Evolutionary conservation across 2,797 vertebrate species (phyloP), one percentile per base, ranked within the genome.

Genomic region (Oryzias dopingdopingensis): DNA sequence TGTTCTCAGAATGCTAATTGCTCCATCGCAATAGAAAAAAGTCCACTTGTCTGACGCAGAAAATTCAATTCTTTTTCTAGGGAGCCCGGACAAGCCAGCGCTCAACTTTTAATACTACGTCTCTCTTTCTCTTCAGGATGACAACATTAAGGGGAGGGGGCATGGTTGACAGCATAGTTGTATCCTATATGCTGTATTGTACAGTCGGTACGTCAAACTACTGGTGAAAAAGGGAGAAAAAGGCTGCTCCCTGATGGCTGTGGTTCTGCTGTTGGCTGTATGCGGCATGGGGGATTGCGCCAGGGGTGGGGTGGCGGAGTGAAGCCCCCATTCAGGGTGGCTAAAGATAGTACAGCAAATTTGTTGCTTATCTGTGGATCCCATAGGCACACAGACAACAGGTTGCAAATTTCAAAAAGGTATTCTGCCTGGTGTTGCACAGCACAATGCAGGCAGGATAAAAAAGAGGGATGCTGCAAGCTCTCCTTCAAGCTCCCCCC

Each of bases 331-430:
- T 79, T 78, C 78, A 72, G 58, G 72, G 61, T 32, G 49, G 74
- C 76, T 81, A 81, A 70, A 74, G 74, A 81, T 79, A 79, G 65
- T 45, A 32, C 78, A 54, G 65, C 22, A 12, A 79, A 74, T 71
- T 67, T 74, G 56, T 64, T 83, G 67, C 76, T 79, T 58, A 75
- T 74, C 66, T 60, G 52, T 62, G 61, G 65, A 49, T 79, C 68
- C 76, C 23, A 50, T 63, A 71, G 72, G 59, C 64, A 67, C 56
- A 64, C 69, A 62, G 63, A 56, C 50, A 71, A 70, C 74, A 81
- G 67, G 76, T 79, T 72, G 68, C 48, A 81, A 45, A 50, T 71
- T 37, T 37, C 42, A 77, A 64, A 72, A 75, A 48, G 20, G 68
- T 71, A 48, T 64, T 72, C 37, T 61, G 45, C 53, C 32, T 22